phyloP scores from a whole-genome alignment of 2,797 vertebrate genomes.

The Carcharodon carcharias region DNA sequence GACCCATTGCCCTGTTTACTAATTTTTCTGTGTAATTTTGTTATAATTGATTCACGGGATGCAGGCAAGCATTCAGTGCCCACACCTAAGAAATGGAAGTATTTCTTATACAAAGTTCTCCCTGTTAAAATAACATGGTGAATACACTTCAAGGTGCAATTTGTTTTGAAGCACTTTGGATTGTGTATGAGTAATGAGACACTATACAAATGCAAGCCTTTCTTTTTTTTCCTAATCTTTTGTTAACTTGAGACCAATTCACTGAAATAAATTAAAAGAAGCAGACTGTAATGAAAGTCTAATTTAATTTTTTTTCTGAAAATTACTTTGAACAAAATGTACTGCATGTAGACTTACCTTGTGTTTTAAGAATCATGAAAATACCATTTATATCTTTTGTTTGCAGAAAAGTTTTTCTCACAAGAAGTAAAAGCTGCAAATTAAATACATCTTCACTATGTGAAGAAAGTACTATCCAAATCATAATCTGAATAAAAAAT shows the following conservation, averaged over 20 bases:
- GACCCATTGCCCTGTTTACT: background rate
- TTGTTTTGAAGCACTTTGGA: background rate
- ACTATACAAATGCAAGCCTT: background rate
- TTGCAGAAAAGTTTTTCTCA: background rate
- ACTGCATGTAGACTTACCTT: background rate
- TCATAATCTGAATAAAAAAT: background rate
- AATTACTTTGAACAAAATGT: background rate
- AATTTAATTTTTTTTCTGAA: background rate
- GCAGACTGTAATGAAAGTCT: background rate
- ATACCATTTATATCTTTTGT: background rate
- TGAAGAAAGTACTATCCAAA: background rate
- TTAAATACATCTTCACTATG: background rate
- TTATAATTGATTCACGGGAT: background rate
- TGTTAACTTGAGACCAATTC: background rate
- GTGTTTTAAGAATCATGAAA: background rate
- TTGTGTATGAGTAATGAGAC: background rate
- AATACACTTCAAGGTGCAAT: background rate
- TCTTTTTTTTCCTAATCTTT: background rate
- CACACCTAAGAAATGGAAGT: background rate
- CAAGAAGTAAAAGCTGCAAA: background rate
- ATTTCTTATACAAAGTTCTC: background rate
- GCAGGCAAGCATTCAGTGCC: too few species aligned
- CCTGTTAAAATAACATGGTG: background rate
- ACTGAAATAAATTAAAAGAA: constrained; percentile 12
- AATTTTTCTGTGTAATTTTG: background rate